Evolutionary conservation across 2,888 invertebrate genomes (phyloP).

Genomic region (Nemurella pictetii): DNA sequence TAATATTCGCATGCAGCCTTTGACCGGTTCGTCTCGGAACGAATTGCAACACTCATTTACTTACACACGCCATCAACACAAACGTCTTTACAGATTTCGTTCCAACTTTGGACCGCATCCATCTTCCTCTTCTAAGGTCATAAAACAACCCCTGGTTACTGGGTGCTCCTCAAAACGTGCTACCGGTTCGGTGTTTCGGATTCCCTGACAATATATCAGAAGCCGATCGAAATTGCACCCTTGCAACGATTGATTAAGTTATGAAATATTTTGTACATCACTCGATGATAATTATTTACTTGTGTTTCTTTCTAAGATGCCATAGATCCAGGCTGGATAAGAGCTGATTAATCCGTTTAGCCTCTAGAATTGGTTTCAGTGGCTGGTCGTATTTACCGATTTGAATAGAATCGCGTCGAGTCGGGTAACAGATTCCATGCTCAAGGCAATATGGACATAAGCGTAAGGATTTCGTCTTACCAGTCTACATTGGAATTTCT

Average conservation of each 20-base stretch:
- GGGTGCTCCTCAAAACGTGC: background rate
- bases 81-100: slow-evolving; percentile 27
- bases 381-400: background rate
- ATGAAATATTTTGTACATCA: no score
- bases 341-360: background rate
- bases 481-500: slow-evolving; percentile 28
- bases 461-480: slow-evolving; percentile 3
- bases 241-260: no score
- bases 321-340: no score
- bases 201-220: no score
- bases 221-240: no score
- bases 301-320: no score
- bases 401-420: background rate
- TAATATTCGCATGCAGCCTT: background rate
- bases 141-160: background rate
- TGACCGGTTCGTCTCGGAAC: slow-evolving; percentile 8
- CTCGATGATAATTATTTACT: no score
- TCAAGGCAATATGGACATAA: slow-evolving; percentile 12
- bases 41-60: slow-evolving; percentile 19
- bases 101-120: slow-evolving; percentile 7
- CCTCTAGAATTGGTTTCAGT: background rate
- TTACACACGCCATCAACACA: background rate
- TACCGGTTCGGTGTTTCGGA: no score
- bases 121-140: background rate
- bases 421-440: background rate